Evolutionary conservation across 2,888 invertebrate genomes (phyloP).

Genomic region (Latrodectus elegans): DNA sequence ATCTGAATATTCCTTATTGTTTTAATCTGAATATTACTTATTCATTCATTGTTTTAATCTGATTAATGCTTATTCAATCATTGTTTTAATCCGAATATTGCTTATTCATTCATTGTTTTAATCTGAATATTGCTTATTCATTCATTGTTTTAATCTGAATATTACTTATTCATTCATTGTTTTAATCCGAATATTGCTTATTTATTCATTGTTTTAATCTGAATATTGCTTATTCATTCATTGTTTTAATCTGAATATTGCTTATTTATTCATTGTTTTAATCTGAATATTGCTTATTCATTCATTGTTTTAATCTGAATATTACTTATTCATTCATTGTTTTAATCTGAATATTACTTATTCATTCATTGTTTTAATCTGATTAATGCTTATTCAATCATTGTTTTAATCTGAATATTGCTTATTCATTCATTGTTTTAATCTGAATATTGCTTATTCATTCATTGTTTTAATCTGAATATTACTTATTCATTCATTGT

Average conservation of each 20-base stretch:
- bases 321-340: no score
- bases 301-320: background rate
- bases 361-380: background rate
- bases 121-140: background rate
- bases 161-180: background rate
- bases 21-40: no score
- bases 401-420: background rate
- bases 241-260: background rate
- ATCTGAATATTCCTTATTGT: background rate
- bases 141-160: no score
- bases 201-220: no score
- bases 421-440: background rate
- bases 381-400: no score
- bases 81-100: background rate
- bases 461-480: no score
- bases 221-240: background rate
- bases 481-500: background rate
- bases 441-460: background rate
- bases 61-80: no score
- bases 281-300: background rate
- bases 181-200: background rate
- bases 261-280: no score
- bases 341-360: background rate
- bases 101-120: background rate
- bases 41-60: background rate